Evolutionary conservation across 1,140 invertebrate species (phyloP).

Genomic region (Nasonia giraulti): DNA sequence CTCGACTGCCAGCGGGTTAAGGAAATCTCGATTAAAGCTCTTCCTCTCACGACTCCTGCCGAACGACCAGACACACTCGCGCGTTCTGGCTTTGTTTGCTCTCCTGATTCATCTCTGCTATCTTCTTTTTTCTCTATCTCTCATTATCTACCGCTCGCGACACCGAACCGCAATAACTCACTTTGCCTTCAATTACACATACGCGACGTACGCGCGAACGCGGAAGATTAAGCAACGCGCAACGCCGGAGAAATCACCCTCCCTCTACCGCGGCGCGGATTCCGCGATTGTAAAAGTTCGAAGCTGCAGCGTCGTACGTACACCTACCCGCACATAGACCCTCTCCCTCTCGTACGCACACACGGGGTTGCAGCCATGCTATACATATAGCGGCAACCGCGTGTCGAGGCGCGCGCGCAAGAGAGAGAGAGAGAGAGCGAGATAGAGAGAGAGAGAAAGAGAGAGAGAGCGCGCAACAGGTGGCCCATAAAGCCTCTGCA

Average conservation of each 20-base stretch:
- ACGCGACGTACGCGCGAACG: too few species aligned
- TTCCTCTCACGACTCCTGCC: conserved; percentile 11
- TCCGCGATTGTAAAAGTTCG: conserved; percentile 62
- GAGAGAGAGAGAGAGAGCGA: neutral
- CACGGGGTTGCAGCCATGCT: neutral
- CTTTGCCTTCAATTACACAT: too few species aligned
- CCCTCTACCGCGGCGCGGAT: conserved; percentile 44
- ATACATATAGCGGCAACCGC: neutral
- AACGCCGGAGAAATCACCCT: neutral
- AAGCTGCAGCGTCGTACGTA: conserved; percentile 32
- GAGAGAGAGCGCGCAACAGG: conserved; percentile 57
- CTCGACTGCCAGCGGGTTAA: conserved; percentile 49
- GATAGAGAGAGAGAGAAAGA: neutral
- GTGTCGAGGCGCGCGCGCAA: neutral
- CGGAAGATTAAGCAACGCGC: neutral
- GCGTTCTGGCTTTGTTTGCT: neutral
- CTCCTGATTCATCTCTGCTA: neutral
- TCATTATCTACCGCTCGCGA: too few species aligned
- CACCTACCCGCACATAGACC: neutral
- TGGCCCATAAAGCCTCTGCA: conserved; percentile 62
- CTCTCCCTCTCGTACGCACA: neutral
- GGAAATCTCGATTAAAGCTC: conserved; percentile 60
- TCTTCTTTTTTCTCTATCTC: neutral
- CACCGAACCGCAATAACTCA: too few species aligned
- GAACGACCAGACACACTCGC: neutral